Evolutionary conservation across 2,888 invertebrate species (phyloP), one percentile per base, ranked within the genome.

Genomic region (Chirona hameri): DNA sequence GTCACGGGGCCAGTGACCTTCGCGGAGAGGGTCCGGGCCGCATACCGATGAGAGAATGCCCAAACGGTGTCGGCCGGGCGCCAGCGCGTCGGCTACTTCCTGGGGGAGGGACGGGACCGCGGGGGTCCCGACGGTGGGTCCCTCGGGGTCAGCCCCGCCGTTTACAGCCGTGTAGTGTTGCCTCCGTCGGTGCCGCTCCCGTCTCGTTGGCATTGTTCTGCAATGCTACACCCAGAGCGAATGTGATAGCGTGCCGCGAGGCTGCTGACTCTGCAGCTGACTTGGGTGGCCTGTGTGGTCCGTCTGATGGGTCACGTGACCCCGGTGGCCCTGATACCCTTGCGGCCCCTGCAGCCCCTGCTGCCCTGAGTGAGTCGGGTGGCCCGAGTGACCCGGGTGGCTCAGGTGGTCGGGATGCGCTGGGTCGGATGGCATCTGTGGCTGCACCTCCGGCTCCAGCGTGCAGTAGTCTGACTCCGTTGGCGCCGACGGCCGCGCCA

Each of bases 211-310:
- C 39, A 52, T 52, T 52, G 52, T 52, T 52, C 52, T 52, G 18
- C 12, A 52, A 12, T 52, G 52, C 52, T 80, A 80, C 52, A 80
- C 80, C 80, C 80, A 80, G 27, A 80, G 80, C 80, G 80, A 80
- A 15, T 80, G 80, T 1, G 52, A 52, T n/a, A 29, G 80, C 29
- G 80, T 31, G 21, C 46, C 18, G 52, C 52, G 52, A 18, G 12
- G 52, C 18, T 52, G 52, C 52, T 52, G 52, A 12, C 52, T 52
- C 15, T 12, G 18, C 52, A 52, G 52, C 52, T 52, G 52, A 52
- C 52, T 52, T 12, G 2, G 12, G 52, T 52, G 52, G 10, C 52
- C 52, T 12, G 52, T 52, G 52, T 52, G 52, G 52, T 52, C 52
- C 15, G 52, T 18, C 52, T 4, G 52, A 12, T 15, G 52, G 52